Conservation (phyloP, 2,888 invertebrate genomes). For the Andricus quercusramuli region DNA sequence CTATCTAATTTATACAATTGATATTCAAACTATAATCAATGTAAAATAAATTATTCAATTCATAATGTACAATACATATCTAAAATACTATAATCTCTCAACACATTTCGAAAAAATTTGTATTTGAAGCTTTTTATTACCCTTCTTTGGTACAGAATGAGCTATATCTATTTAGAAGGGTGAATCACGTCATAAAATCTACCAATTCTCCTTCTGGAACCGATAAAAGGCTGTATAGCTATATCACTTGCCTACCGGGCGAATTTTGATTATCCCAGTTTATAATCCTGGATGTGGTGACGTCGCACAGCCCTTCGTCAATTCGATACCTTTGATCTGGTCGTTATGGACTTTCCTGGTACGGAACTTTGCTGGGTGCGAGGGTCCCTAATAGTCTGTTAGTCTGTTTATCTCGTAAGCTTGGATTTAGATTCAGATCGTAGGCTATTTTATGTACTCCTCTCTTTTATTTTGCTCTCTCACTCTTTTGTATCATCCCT, state of each 20-base stretch:
- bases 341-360: constrained; percentile 60
- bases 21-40: no score
- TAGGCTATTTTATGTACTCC: constrained; percentile 57
- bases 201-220: constrained; percentile 6
- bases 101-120: not conserved
- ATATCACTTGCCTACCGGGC: constrained; percentile 34
- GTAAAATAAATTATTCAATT: no score
- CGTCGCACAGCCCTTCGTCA: constrained; percentile 54
- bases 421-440: constrained; percentile 72
- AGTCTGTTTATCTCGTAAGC: constrained; percentile 75
- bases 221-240: constrained; percentile 20
- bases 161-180: not conserved
- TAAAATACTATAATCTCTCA: no score
- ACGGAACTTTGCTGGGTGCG: constrained; percentile 56
- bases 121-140: not conserved
- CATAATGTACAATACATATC: no score
- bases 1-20: no score
- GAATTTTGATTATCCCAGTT: constrained; percentile 48
- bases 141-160: not conserved
- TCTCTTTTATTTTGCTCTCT: constrained; percentile 41
- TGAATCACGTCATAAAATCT: constrained; percentile 14
- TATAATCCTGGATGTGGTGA: constrained; percentile 57
- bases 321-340: constrained; percentile 74
- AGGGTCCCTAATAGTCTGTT: constrained; percentile 69
- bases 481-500: constrained; percentile 11